phyloP scores from a whole-genome alignment of 2,113 vertebrate species.

The Semnornis frantzii region DNA sequence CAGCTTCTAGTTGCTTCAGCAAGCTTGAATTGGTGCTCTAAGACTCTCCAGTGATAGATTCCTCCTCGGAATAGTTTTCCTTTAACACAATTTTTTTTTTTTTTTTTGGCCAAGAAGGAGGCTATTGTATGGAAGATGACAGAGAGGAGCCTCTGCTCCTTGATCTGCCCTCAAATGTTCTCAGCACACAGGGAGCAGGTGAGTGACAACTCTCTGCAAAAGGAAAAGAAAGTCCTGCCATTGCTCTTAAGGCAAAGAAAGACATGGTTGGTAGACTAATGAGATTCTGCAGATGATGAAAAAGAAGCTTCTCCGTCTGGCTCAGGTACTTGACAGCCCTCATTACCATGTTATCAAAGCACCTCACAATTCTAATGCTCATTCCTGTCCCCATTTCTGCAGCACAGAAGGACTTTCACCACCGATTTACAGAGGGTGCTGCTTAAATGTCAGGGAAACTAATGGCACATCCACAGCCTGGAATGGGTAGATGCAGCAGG shows the following conservation, averaged over 20 bases:
- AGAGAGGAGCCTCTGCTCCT: background rate
- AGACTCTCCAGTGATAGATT: background rate
- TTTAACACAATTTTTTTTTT: background rate
- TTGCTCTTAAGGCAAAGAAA: background rate
- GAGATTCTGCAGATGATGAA: background rate
- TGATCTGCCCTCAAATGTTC: background rate
- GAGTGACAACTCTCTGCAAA: background rate
- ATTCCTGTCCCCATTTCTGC: background rate
- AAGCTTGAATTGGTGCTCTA: background rate
- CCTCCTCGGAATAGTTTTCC: background rate
- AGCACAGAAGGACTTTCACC: background rate
- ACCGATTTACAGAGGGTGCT: background rate
- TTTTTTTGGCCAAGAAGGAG: background rate
- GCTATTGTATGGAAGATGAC: background rate
- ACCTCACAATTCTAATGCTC: fast-evolving
- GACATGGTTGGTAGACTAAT: background rate
- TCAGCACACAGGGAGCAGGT: background rate
- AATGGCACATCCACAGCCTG: background rate
- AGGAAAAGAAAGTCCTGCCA: background rate
- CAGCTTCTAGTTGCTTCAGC: background rate
- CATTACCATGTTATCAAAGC: background rate
- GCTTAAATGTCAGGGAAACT: background rate
- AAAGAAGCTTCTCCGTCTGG: background rate
- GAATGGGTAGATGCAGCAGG: background rate
- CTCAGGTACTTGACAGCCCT: background rate